Percentiles rank a stretch among this genome's conserved stretches.
These are phyloP conservation scores for Sylvilagus bachmani DNA, from an alignment of 2,113 vertebrate genomes.

Conservation along the genomic window DNA sequence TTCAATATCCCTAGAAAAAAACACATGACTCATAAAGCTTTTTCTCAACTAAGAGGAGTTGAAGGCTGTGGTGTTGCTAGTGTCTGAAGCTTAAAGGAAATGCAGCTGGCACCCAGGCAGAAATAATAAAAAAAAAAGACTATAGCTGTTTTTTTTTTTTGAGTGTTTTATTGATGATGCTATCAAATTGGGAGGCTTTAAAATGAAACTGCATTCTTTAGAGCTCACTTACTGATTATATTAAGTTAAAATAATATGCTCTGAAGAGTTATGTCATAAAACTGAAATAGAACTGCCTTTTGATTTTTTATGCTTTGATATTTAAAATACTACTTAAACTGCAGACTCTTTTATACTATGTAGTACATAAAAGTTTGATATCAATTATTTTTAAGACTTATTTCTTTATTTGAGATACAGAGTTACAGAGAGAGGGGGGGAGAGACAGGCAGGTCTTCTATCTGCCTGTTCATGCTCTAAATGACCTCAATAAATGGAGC, in stretches of 20 bases:
- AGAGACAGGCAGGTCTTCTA: too few species aligned
- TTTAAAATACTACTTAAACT: constrained; percentile 37
- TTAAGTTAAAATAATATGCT: not conserved
- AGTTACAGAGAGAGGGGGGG: too few species aligned
- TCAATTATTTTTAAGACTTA: not conserved
- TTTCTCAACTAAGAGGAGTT: not conserved
- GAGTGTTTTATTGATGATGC: not conserved
- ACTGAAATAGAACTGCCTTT: not conserved
- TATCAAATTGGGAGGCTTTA: not conserved
- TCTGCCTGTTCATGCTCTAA: too few species aligned
- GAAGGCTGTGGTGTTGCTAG: not conserved
- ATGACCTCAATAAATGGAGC: too few species aligned
- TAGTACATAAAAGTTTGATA: not conserved
- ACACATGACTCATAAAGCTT: not conserved
- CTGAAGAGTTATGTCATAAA: not conserved
- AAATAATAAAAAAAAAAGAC: not conserved
- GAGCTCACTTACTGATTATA: not conserved
- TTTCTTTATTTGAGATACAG: too few species aligned
- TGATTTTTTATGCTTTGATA: not conserved
- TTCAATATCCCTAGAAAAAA: not conserved
- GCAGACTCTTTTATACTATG: not conserved
- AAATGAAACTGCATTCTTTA: not conserved
- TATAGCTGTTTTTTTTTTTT: too few species aligned
- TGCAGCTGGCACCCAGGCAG: not conserved
- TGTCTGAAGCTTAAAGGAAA: not conserved